Evolutionary conservation across 2,797 vertebrate genomes (phyloP), one percentile per base, ranked within the genome.

Genomic region (Notolabrus celidotus): DNA sequence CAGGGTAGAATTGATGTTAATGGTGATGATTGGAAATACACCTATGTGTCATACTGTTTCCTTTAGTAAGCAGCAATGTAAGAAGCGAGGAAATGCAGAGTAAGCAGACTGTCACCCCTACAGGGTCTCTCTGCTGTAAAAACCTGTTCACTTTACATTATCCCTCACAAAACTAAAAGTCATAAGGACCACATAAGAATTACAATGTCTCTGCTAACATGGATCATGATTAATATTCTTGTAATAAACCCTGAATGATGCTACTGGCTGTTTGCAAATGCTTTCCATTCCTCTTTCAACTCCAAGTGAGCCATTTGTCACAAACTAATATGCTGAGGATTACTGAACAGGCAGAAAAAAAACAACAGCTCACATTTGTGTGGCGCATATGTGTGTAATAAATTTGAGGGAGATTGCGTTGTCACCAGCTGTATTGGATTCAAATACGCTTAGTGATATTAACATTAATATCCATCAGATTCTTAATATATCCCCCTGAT

Each of bases 381-480:
- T 12, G 56, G 10, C 27, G 75, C 60, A 25, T 49, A 55, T 64
- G 64, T 38, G 52, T 50, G 70, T 54, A 79, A 89, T 90, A 85
- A 60, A 85, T 90, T 82, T 69, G 19, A 55, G 56, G 75, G 60
- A 79, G 81, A 88, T 83, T 85, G 86, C 76, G 67, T 72, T 87
- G 89, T 90, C 86, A 86, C 72, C 19, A 10, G 23, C 38, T 60
- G 52, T 74, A 86, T 82, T 80, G 77, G 80, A 84, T 74, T 74
- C 67, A 90, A 88, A 89, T 73, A 66, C 5, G 51, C 77, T 87
- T 82, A 71, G 74, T 27, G 16, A 67, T 54, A 82, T 90, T 83
- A 85, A 71, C 85, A 89, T 88, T 84, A 86, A 87, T 86, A 86
- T 84, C 83, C 69, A 84, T 85, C 85, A 80, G 57, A 58, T 43